Base-by-base conservation (phyloP, 2,113 vertebrate species). In the Percina caprodes region DNA sequence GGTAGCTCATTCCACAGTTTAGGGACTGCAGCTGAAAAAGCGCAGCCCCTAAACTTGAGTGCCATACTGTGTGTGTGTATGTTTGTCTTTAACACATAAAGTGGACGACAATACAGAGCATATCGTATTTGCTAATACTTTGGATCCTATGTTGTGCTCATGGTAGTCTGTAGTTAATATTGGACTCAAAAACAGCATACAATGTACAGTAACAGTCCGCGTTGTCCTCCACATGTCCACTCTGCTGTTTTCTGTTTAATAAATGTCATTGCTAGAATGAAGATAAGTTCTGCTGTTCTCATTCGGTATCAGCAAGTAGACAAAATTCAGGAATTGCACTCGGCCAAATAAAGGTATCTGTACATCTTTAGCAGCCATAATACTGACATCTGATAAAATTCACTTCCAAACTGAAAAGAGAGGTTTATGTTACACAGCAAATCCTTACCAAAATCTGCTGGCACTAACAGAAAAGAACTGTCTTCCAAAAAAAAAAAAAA, bases 81-180 rank as follows among this genome's bases (percentile, higher is more conserved):
- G 51, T 88, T 90, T 83, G 73, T 86, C 65, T 78, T 79, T 45
- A 48, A 18, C 69, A 58, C 51, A 79, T 19, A 33, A 77, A 78
- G 70, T 23, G 8, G 24, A 62, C 13, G 60, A 51, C 10, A 77
- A 76, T 30, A 23, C 33, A 11, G 35, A 61, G 54, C 7, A 23
- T 79, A 21, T 63, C 23, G 8, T 23, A 65, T 75, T 75, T 66
- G 70, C 24, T 26, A 60, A 77, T 74, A 65, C 54, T 67, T 67
- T 18, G 8, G n/a, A 58, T 51, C 69, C 0, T 55, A 21, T 15
- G 59, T 48, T 30, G 45, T 69, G 19, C 13, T 51, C 30, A 14
- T 35, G 4, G 9, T 19, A 33, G 21, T 45, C n/a, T 26, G 23
- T 23, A 46, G 62, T 68, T 62, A 35, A 63, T 81, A 56, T 42